Evolutionary conservation across 92 coral and sea anemone species (phyloP).

Genomic region (Phenganax stokvisi): DNA sequence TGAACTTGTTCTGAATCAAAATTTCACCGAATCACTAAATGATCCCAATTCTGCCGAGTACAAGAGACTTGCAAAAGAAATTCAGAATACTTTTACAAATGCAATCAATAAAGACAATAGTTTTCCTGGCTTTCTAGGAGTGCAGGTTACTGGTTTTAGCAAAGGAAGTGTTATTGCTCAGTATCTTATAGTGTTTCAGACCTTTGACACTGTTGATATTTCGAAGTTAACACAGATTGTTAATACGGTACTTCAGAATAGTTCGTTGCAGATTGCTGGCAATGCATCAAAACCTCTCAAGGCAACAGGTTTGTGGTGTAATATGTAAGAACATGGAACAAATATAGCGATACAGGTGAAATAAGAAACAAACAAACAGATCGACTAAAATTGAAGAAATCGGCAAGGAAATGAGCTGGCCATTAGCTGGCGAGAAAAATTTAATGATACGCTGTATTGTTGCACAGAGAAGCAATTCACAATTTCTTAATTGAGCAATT

Average conservation of each 20-base stretch:
- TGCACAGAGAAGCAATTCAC: no score
- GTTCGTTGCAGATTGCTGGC: background rate
- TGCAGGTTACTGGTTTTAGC: slow-evolving; percentile 20
- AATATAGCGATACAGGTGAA: no score
- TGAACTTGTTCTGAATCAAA: slow-evolving; percentile 7
- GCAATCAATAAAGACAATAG: background rate
- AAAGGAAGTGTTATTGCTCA: slow-evolving; percentile 32
- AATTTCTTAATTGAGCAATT: no score
- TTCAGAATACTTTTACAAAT: slow-evolving; percentile 13
- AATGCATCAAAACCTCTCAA: background rate
- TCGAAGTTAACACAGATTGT: slow-evolving; percentile 1
- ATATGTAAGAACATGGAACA: background rate
- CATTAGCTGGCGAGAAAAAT: no score
- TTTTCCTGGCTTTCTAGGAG: slow-evolving; percentile 20
- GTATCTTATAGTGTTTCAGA: slow-evolving; percentile 4
- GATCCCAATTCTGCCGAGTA: slow-evolving; percentile 27
- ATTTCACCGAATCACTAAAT: slow-evolving; percentile 21
- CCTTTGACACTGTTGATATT: background rate
- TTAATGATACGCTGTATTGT: no score
- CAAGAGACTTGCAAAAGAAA: slow-evolving; percentile 13
- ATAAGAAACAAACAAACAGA: no score
- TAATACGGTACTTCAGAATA: background rate
- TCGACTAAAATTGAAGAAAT: no score
- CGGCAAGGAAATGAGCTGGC: no score
- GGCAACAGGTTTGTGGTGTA: background rate